Evolutionary conservation across 2,888 invertebrate genomes (phyloP), one percentile per base, ranked within the genome.

Genomic region (Cistogaster globosa): DNA sequence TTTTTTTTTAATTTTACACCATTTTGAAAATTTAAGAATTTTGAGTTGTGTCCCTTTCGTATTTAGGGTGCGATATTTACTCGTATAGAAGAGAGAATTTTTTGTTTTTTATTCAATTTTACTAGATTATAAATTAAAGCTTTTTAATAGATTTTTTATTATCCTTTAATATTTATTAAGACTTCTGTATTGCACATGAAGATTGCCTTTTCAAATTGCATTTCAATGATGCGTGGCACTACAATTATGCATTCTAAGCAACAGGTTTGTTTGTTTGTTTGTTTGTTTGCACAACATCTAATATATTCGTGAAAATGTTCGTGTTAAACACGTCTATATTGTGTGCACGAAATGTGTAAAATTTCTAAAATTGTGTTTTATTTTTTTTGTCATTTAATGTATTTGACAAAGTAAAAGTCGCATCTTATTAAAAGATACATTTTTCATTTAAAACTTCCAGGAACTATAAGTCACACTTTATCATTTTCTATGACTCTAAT

Each of bases 381-480:
- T 32, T 32, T 32, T 32, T 2, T 45, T 32, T 45, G 22, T 14
- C 14, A 8, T 48, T 55, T 45, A 7, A 14, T 22, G 7, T n/a
- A 42, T 48, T 76, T 68, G 68, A 77, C 72, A 69, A 57, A 74
- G 68, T 68, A 77, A 79, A 71, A 69, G 79, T 79, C 82, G 51
- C 82, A 82, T 82, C 71, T 65, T 82, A 82, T 82, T 58, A 82
- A 82, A 57, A 65, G 22, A 69, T 53, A 74, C 53, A 75, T 78
- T 77, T 62, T 72, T 68, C 81, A 68, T 78, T 69, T 71, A 51
- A 71, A 32, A 42, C 65, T 85, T 85, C 85, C 78, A 75, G 75
- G 85, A 85, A 85, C 85, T 82, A 81, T 71, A 85, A 82, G 85
- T 82, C 85, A 75, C 84, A 81, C 81, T 77, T 78, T 77, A 78